A percentile compares a stretch with the other conserved stretches of the same genome.
These are phyloP conservation scores for Eristalis pertinax DNA, from an alignment of 2,888 invertebrate genomes.

Conservation along the genomic window DNA sequence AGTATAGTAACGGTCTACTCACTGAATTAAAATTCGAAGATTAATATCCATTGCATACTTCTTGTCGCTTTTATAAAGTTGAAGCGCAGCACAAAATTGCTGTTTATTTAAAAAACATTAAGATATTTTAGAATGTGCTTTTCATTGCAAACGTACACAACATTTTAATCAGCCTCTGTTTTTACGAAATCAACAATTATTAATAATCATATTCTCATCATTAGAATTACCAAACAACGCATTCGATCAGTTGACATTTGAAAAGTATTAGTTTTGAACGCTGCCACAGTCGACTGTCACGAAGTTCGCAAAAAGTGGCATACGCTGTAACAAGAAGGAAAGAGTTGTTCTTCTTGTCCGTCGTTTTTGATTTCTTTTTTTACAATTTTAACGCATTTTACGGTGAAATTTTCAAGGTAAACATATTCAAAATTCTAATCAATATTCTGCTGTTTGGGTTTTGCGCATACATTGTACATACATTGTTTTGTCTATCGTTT, in stretches of 20 bases:
- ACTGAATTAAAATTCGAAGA: background rate
- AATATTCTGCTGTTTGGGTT: background rate
- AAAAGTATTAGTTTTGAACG: slow-evolving; percentile 11
- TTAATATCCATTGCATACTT: background rate
- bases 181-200: background rate
- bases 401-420: slow-evolving; percentile 47
- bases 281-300: slow-evolving; percentile 45
- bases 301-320: slow-evolving; percentile 57
- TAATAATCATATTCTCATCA: background rate
- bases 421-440: slow-evolving; percentile 2
- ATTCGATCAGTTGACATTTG: background rate
- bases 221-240: background rate
- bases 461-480: background rate
- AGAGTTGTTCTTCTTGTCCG: slow-evolving; percentile 11
- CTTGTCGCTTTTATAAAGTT: background rate
- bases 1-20: background rate
- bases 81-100: background rate
- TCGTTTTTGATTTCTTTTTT: slow-evolving; percentile 54
- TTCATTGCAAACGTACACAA: too few relatives aligned
- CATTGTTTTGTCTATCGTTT: background rate
- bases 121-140: too few relatives aligned
- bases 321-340: slow-evolving; percentile 25
- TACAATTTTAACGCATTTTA: slow-evolving; percentile 56
- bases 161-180: background rate
- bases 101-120: background rate